A percentile compares a stretch with the other conserved stretches of the same genome.
Evolutionary conservation across 1,140 invertebrate genomes (phyloP).

Genomic region (Drosophila pectinifera): DNA sequence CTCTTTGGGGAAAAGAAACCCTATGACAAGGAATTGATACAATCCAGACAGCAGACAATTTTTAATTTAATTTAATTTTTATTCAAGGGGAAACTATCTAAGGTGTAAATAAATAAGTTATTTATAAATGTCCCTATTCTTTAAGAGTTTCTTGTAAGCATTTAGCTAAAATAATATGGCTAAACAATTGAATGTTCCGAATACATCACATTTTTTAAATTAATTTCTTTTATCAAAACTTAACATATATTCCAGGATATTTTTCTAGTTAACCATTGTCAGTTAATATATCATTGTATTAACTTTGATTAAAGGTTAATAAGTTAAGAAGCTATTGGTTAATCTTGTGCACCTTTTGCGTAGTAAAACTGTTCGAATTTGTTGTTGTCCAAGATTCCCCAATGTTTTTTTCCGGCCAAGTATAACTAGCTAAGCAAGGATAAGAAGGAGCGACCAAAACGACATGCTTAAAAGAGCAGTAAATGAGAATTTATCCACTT

Average conservation of each 20-base stretch:
- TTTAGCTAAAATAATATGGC: too few relatives aligned
- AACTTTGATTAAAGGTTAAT: not conserved
- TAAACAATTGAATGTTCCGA: too few relatives aligned
- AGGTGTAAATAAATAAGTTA: not conserved
- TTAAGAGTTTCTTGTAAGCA: too few relatives aligned
- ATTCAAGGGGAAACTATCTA: not conserved
- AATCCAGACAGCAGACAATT: not conserved
- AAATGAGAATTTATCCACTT: constrained; percentile 84
- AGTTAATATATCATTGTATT: too few relatives aligned
- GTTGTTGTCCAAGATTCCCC: not conserved
- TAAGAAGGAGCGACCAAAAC: constrained; percentile 69
- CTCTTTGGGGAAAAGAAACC: not conserved
- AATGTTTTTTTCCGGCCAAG: not conserved
- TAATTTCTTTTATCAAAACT: too few relatives aligned
- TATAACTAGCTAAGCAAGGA: constrained; percentile 48
- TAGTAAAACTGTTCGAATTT: not conserved
- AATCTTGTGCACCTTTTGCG: too few relatives aligned
- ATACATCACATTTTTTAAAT: too few relatives aligned
- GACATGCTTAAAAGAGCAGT: constrained; percentile 84
- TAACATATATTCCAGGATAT: too few relatives aligned
- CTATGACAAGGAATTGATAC: not conserved
- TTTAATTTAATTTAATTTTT: not conserved
- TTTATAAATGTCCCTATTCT: too few relatives aligned
- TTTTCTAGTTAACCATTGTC: too few relatives aligned
- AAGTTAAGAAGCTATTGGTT: too few relatives aligned